Percentiles rank a stretch among this genome's conserved stretches.
Conservation (phyloP, 1,140 invertebrate species). For the Adoxophyes honmai region DNA sequence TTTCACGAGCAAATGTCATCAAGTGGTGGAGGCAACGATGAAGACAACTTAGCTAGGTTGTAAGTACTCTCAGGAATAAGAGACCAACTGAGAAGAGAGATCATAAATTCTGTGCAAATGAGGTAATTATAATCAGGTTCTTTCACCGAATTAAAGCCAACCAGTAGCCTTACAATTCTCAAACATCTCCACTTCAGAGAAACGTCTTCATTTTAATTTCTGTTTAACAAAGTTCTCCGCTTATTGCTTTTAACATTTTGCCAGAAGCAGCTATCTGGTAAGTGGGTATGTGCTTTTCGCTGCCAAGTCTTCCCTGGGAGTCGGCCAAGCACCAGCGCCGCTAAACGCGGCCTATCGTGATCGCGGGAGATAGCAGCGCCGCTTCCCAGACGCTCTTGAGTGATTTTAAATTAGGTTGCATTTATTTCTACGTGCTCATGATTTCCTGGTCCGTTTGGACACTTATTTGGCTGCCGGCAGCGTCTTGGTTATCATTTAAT, state of each 20-base stretch:
- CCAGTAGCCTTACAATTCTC: too few relatives aligned
- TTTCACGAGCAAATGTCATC: too few relatives aligned
- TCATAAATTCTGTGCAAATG: too few relatives aligned
- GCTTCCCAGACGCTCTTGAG: constrained; percentile 30
- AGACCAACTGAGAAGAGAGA: too few relatives aligned
- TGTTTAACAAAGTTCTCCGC: neutral
- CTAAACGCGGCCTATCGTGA: constrained; percentile 47
- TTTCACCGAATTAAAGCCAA: too few relatives aligned
- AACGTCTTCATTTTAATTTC: constrained; percentile 5
- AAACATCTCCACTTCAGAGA: neutral
- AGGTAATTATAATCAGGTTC: too few relatives aligned
- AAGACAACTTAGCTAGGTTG: too few relatives aligned
- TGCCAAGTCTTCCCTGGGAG: constrained; percentile 38
- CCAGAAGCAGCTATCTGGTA: constrained; percentile 22
- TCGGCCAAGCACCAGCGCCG: constrained; percentile 34
- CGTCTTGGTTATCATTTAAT: too few relatives aligned
- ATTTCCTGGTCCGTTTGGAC: constrained; percentile 14
- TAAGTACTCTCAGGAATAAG: too few relatives aligned
- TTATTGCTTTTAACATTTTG: constrained; percentile 27
- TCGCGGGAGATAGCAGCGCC: constrained; percentile 31
- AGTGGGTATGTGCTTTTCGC: constrained; percentile 32
- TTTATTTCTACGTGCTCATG: constrained; percentile 26
- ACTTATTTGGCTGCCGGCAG: neutral
- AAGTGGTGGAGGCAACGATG: too few relatives aligned
- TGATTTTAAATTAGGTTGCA: constrained; percentile 41